phyloP scores from a whole-genome alignment of 2,797 vertebrate genomes.

The Thamnophis elegans region DNA sequence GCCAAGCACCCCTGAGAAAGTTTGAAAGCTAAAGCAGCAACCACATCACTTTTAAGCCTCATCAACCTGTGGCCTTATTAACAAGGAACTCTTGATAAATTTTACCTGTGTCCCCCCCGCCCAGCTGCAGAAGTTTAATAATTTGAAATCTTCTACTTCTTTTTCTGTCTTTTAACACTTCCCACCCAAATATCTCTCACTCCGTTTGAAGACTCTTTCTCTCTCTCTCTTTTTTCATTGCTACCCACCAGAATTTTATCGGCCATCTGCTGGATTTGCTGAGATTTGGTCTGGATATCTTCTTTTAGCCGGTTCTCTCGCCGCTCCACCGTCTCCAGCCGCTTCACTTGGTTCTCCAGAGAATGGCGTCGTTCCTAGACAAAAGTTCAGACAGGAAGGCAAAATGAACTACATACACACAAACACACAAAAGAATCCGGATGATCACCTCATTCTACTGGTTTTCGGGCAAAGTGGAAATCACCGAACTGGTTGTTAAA shows the following conservation, averaged over 20 bases:
- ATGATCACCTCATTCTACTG: slow-evolving; percentile 5
- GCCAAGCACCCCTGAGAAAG: neutral
- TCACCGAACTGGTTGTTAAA: no score
- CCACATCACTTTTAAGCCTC: neutral
- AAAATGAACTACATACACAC: slow-evolving; percentile 11
- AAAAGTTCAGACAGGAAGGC: slow-evolving; percentile 29
- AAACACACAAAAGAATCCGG: neutral
- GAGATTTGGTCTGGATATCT: slow-evolving; percentile 95
- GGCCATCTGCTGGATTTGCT: slow-evolving; percentile 98
- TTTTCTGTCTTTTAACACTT: slow-evolving; percentile 18
- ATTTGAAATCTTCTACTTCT: neutral
- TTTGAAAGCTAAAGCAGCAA: neutral
- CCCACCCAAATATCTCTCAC: slow-evolving; percentile 32
- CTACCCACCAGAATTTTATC: slow-evolving; percentile 96
- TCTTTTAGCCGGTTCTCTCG: slow-evolving; percentile 96
- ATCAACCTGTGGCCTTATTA: neutral
- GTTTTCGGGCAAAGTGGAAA: no score
- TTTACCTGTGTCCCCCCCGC: neutral
- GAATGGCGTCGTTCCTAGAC: slow-evolving; percentile 93
- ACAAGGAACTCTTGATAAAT: no score
- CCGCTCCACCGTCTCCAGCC: slow-evolving; percentile 95
- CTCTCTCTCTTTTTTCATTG: slow-evolving; percentile 6
- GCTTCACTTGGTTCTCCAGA: slow-evolving; percentile 97
- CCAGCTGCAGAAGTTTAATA: neutral
- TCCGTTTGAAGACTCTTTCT: slow-evolving; percentile 20